Base-by-base conservation (phyloP, 2,113 vertebrate species). In the Rhinoderma darwinii region DNA sequence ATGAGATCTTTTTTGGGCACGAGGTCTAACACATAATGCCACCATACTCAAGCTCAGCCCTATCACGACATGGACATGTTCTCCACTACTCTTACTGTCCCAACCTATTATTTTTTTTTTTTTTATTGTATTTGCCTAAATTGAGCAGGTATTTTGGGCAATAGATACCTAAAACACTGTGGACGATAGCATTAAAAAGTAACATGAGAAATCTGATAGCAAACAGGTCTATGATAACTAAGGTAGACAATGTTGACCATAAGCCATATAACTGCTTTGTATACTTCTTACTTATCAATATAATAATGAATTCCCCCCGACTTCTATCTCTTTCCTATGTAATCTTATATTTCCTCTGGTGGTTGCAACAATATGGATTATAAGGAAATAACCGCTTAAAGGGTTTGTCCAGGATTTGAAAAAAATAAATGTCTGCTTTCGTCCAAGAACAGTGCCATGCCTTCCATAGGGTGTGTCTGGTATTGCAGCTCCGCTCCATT, bases 211-310 rank as follows among this genome's bases (percentile, higher is more conserved):
- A 63, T 41, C 78, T 81, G 37, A 12, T 30, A 27, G 6, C 32
- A 56, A 81, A 81, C 54, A 43, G 54, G 32, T 81, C 54, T 43
- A 63, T 43, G 30, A 63, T 66, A 61, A 30, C 39, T 12, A 66
- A 82, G 37, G 61, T 32, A 59, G 59, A 63, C 39, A 61, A 63
- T 82, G 39, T 44, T 41, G n/a, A 82, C 0, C 37, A 82, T 30
- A 82, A 82, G 79, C 79, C 79, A 82, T 82, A 82, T 66, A 44
- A 66, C 39, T 81, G 22, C 51, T 81, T 81, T 63, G 78, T 81
- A 63, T 61, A 81, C 25, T 81, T 56, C 22, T 30, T 41, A 15
- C 68, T 72, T 25, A 18, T 59, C n/a, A 25, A 18, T 18, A 7
- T 17, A 1, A 47, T 50, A 32, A 51, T 37, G 17, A 5, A 35